Conservation (phyloP, 2,113 vertebrate genomes). For the Urocolius indicus region DNA sequence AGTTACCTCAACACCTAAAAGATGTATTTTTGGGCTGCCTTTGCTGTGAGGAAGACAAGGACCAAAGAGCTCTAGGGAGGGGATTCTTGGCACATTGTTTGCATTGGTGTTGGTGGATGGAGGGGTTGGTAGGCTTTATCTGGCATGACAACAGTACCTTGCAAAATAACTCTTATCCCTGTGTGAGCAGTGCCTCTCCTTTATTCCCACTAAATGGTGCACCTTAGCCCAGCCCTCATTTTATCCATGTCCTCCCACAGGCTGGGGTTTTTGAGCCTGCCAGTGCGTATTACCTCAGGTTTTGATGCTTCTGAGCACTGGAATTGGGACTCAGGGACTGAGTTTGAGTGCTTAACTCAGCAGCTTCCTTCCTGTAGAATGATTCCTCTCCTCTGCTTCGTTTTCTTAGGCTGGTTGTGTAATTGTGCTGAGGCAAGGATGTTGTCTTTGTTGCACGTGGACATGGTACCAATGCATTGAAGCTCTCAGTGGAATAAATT, state of each 20-base stretch:
- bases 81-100: neutral
- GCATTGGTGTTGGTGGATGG: neutral
- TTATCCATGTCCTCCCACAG: neutral
- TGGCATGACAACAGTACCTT: neutral
- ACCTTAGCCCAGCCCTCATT: neutral
- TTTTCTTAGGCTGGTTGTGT: neutral
- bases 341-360: neutral
- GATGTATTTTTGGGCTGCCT: neutral
- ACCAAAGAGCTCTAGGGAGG: neutral
- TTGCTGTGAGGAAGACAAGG: neutral
- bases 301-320: neutral
- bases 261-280: neutral
- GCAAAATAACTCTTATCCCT: neutral
- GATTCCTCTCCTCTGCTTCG: neutral
- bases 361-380: neutral
- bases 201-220: neutral
- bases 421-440: neutral
- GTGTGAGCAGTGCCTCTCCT: neutral
- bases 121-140: neutral
- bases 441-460: neutral
- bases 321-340: neutral
- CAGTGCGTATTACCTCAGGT: neutral
- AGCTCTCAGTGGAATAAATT: neutral
- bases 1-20: neutral
- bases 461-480: neutral